Conservation (phyloP, 1,140 invertebrate species). For the Bicyclus anynana region DNA sequence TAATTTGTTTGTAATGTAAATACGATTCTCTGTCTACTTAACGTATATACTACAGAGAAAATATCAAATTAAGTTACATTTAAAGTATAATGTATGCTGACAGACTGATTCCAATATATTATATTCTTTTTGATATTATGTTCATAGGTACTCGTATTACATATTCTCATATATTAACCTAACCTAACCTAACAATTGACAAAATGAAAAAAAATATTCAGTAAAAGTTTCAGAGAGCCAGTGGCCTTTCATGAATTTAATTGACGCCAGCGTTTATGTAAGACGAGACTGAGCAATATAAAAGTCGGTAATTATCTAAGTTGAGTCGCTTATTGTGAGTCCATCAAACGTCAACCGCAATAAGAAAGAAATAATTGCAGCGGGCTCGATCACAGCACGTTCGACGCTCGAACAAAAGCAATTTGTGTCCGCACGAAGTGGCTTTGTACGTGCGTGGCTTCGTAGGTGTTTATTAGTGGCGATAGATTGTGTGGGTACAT, state of each 20-base stretch:
- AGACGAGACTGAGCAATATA: slow-evolving; percentile 37
- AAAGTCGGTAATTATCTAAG: slow-evolving; percentile 55
- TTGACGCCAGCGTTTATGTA: slow-evolving; percentile 5
- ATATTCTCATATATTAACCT: background rate
- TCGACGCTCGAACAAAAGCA: slow-evolving; percentile 64
- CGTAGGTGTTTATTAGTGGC: slow-evolving; percentile 66
- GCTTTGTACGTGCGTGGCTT: slow-evolving; percentile 63
- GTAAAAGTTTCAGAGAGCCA: background rate
- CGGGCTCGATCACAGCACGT: slow-evolving; percentile 53
- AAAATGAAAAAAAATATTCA: too few relatives aligned
- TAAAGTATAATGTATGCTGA: too few relatives aligned
- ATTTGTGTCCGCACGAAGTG: slow-evolving; percentile 70
- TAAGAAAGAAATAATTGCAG: slow-evolving; percentile 57
- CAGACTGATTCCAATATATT: too few relatives aligned
- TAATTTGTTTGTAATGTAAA: too few relatives aligned
- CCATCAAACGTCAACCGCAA: slow-evolving; percentile 55
- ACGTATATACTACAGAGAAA: too few relatives aligned
- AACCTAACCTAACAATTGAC: too few relatives aligned
- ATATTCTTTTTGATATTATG: too few relatives aligned
- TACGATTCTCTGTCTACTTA: too few relatives aligned
- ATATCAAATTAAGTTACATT: too few relatives aligned
- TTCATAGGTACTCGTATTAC: too few relatives aligned
- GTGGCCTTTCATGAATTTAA: background rate
- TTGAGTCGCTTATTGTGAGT: slow-evolving; percentile 53
- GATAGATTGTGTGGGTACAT: slow-evolving; percentile 29